These are phyloP conservation scores for Lasiurus cinereus DNA, from an alignment of 2,113 vertebrate genomes.

Conservation along the genomic window DNA sequence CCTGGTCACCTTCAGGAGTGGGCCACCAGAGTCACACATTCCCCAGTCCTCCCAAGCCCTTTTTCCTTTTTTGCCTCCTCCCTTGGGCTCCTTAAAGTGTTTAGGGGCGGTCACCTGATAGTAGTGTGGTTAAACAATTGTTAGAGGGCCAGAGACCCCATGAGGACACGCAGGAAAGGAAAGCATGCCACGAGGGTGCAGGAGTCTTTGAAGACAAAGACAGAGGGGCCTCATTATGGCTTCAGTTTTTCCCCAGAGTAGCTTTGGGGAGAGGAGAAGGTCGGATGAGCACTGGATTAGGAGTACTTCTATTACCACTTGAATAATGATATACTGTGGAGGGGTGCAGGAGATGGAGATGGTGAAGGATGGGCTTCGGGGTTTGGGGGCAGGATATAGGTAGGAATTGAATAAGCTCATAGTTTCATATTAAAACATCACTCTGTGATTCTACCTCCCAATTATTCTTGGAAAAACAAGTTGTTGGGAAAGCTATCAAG, in stretches of 20 bases:
- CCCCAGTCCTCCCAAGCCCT: too few relatives aligned
- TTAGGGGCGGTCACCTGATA: background rate
- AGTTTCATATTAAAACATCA: background rate
- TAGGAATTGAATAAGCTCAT: background rate
- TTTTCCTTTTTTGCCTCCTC: background rate
- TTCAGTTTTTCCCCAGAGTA: background rate
- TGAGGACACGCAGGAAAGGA: background rate
- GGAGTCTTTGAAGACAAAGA: background rate
- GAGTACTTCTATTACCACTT: background rate
- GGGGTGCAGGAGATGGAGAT: background rate
- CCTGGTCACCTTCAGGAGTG: background rate
- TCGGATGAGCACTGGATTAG: background rate
- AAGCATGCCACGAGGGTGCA: background rate
- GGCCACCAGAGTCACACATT: background rate
- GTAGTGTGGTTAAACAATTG: background rate
- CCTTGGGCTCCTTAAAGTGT: background rate
- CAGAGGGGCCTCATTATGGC: background rate
- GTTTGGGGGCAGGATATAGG: background rate
- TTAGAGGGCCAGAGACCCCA: background rate
- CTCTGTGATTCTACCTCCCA: background rate
- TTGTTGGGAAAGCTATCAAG: background rate
- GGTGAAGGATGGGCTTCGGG: background rate
- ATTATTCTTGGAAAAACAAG: conserved; percentile 1
- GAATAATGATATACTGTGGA: background rate
- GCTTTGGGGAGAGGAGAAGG: background rate